phyloP scores from a whole-genome alignment of 2,113 vertebrate genomes.

The Ardeotis arabs region DNA sequence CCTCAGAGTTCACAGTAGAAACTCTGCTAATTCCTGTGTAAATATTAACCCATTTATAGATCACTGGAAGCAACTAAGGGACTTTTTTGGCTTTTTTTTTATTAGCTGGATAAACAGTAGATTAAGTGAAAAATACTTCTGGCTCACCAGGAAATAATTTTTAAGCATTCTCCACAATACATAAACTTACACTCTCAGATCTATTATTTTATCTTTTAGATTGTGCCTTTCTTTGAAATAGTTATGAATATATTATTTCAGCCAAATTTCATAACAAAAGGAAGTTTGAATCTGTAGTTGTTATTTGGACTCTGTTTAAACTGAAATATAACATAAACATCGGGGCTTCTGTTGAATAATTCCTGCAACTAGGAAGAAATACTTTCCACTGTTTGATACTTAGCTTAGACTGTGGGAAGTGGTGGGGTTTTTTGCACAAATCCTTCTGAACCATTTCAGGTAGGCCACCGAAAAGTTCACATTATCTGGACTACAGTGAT shows the following conservation, averaged over 20 bases:
- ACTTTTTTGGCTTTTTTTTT: background rate
- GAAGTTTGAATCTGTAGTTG: background rate
- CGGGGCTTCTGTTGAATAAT: background rate
- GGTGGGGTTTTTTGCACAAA: fast-evolving
- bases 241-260: background rate
- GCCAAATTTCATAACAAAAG: background rate
- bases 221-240: background rate
- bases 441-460: background rate
- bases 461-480: background rate
- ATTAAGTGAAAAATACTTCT: background rate
- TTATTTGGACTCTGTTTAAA: background rate
- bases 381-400: background rate
- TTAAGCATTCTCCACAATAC: background rate
- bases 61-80: background rate
- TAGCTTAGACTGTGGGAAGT: background rate
- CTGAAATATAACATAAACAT: background rate
- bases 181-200: background rate
- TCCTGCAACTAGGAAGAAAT: background rate
- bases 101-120: background rate
- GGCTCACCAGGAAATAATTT: background rate
- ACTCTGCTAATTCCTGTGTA: background rate
- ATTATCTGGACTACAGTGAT: background rate
- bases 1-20: background rate
- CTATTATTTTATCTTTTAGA: background rate
- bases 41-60: background rate